Evolutionary conservation across 2,888 invertebrate species (phyloP).

Genomic region (Perizoma flavofasciatum): DNA sequence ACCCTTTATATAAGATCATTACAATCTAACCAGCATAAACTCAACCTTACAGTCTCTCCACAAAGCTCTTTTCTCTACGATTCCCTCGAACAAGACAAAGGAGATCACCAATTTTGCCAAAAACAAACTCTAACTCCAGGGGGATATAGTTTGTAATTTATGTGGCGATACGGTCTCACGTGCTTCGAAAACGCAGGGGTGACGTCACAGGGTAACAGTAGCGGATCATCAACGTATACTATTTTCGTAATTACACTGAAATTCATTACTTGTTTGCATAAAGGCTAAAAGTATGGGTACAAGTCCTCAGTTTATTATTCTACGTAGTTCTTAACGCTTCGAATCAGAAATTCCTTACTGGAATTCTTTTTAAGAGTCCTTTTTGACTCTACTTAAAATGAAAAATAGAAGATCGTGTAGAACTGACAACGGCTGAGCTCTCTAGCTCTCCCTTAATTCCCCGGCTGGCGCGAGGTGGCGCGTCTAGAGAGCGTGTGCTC

Average conservation of each 20-base stretch:
- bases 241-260: conserved; percentile 35
- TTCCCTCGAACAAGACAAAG: conserved; percentile 69
- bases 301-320: no score
- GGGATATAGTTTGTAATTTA: conserved; percentile 82
- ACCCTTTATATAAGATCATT: conserved; percentile 80
- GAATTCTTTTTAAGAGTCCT: conserved; percentile 26
- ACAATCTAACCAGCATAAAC: conserved; percentile 51
- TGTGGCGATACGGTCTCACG: conserved; percentile 72
- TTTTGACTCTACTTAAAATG: conserved; percentile 27
- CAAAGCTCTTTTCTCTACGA: conserved; percentile 57
- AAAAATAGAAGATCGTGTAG: conserved; percentile 38
- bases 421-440: conserved; percentile 37
- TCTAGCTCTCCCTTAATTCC: conserved; percentile 67
- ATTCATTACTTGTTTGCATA: conserved; percentile 26
- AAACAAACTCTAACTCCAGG: conserved; percentile 80
- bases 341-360: conserved; percentile 16
- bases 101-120: conserved; percentile 75
- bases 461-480: conserved; percentile 71
- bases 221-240: conserved; percentile 36
- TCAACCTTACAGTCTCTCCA: conserved; percentile 54
- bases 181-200: conserved; percentile 72
- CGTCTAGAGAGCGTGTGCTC: conserved; percentile 82
- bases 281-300: conserved; percentile 2
- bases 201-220: conserved; percentile 67
- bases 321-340: no score